Conservation (phyloP, 2,113 vertebrate species). For the Prunella fulvescens region DNA sequence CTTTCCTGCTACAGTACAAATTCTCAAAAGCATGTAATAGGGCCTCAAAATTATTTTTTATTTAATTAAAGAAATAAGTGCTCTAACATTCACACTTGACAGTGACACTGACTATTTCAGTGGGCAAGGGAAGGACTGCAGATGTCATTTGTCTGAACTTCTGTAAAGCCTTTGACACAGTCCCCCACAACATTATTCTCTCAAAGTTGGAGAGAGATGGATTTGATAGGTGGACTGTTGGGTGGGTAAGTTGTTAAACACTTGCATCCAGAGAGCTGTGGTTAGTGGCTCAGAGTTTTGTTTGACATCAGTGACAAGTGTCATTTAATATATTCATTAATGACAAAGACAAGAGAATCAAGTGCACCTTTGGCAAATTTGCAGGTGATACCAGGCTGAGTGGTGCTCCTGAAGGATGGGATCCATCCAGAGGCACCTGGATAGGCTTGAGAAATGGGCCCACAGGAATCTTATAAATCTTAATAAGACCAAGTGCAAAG, state of each 20-base stretch:
- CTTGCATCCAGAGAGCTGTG: not conserved
- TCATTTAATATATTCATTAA: not conserved
- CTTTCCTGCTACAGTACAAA: not conserved
- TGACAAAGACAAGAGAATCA: not conserved
- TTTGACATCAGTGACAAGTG: not conserved
- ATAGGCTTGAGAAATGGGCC: not conserved
- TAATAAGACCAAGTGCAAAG: not conserved
- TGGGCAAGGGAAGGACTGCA: not conserved
- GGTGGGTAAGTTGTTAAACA: not conserved
- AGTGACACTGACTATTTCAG: not conserved
- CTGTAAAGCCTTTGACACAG: not conserved
- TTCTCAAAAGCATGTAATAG: not conserved
- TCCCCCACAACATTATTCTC: not conserved
- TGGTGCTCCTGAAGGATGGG: not conserved
- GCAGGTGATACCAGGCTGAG: not conserved
- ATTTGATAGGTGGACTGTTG: not conserved
- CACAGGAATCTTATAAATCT: not conserved
- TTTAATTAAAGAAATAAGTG: not conserved
- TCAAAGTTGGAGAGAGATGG: not conserved
- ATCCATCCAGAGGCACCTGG: not conserved
- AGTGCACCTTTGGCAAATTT: not conserved
- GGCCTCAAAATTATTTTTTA: not conserved
- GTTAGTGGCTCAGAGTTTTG: not conserved
- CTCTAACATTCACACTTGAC: not conserved
- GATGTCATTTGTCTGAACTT: not conserved